Evolutionary conservation across 2,888 invertebrate genomes (phyloP).

Genomic region (Sacculina carcini): DNA sequence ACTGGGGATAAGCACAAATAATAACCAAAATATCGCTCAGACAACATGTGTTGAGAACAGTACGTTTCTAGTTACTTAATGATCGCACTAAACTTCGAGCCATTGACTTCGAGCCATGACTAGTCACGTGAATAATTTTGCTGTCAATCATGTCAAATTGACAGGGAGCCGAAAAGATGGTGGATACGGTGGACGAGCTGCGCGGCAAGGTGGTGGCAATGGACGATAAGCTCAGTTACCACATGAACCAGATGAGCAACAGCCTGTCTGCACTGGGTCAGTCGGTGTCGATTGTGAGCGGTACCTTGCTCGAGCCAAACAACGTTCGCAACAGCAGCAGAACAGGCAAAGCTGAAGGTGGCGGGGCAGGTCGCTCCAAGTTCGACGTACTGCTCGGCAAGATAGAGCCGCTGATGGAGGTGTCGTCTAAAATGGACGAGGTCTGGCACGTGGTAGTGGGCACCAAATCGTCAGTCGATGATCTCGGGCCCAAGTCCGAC

Average conservation of each 20-base stretch:
- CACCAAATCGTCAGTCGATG: conserved; percentile 61
- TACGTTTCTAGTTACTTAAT: no score
- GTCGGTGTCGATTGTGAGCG: conserved; percentile 37
- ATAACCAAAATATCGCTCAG: no score
- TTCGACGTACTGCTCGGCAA: conserved; percentile 52
- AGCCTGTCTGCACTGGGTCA: conserved; percentile 48
- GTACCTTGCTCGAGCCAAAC: conserved; percentile 1
- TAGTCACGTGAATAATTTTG: background rate
- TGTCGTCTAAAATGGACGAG: conserved; percentile 70
- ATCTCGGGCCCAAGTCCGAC: conserved; percentile 59
- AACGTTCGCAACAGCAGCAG: background rate
- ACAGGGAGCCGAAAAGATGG: conserved; percentile 4
- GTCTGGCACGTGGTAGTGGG: conserved; percentile 73
- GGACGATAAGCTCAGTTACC: conserved; percentile 55
- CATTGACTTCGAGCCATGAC: no score
- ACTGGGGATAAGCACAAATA: no score
- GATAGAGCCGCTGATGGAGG: conserved; percentile 56
- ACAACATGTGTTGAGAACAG: no score
- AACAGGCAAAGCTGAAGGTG: no score
- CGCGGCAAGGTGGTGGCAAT: conserved; percentile 46
- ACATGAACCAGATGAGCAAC: conserved; percentile 54
- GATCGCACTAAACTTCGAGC: no score
- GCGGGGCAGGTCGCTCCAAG: conserved; percentile 28
- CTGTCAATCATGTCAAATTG: background rate
- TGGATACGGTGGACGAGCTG: conserved; percentile 32